phyloP scores from a whole-genome alignment of 2,113 vertebrate genomes.

The Nesoenas mayeri region DNA sequence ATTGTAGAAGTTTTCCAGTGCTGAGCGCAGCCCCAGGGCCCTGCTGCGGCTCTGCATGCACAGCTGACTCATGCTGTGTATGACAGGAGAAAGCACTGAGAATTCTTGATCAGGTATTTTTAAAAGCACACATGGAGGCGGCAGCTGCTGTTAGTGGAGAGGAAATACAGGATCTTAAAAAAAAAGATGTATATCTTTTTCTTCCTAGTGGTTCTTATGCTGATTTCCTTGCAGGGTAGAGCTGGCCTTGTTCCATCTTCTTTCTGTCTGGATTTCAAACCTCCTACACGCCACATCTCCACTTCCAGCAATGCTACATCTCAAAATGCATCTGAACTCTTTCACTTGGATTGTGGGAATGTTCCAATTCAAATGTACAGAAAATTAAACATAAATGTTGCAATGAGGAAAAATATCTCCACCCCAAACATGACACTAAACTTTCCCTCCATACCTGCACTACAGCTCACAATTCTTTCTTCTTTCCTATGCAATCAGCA shows the following conservation, averaged over 20 bases:
- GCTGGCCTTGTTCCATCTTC: background rate
- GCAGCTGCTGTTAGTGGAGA: background rate
- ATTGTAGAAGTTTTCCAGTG: background rate
- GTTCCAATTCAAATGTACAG: background rate
- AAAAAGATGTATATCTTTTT: background rate
- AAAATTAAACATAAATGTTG: background rate
- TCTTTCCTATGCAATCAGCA: background rate
- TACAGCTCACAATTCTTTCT: background rate
- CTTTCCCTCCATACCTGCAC: background rate
- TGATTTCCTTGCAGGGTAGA: background rate
- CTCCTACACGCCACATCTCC: background rate
- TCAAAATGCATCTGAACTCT: background rate
- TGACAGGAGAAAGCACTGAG: background rate
- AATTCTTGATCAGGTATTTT: background rate
- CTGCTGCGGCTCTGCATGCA: background rate
- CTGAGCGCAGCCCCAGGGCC: background rate
- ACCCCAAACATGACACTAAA: rapidly evolving
- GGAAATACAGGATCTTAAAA: background rate
- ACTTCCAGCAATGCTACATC: background rate
- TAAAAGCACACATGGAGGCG: background rate
- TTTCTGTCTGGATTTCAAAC: background rate
- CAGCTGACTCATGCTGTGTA: background rate
- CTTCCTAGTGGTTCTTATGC: background rate
- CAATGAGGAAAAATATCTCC: background rate
- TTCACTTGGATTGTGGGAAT: background rate